phyloP scores from a whole-genome alignment of 2,113 vertebrate genomes.

The crab-eating macaque (Macaca fascicularis) region T2T-MFA8v1.1 NC_088384.1:95249501-95250000 shows the following conservation, averaged over 20 bases:
- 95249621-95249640: background rate
- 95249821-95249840: background rate
- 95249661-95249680: background rate
- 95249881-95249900: background rate
- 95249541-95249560: background rate
- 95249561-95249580: background rate
- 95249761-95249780: background rate
- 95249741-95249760: background rate
- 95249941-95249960: background rate
- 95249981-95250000: background rate
- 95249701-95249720: background rate
- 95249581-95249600: slow-evolving; percentile 21
- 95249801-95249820: background rate
- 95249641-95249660: background rate
- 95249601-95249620: background rate
- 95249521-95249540: background rate
- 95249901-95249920: background rate
- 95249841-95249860: background rate
- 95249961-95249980: slow-evolving; percentile 5
- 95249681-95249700: background rate
- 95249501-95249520: background rate
- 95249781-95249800: background rate
- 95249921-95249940: background rate
- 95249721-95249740: background rate
- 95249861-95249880: fast-evolving